Base-by-base conservation (phyloP, 2,888 invertebrate species). In the Drosophila paracracens region DNA sequence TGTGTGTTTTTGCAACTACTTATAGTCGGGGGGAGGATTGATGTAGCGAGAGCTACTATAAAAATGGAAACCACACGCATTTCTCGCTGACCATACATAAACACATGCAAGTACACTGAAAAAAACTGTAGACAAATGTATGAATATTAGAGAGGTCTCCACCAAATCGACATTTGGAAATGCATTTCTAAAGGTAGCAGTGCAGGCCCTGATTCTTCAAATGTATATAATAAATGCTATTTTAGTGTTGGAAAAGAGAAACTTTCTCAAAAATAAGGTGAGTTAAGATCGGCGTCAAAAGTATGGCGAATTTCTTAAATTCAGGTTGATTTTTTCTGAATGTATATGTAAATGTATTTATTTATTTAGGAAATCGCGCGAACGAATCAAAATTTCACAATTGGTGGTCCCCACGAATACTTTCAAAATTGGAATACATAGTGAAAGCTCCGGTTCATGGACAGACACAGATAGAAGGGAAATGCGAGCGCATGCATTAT, bases 371-470 rank as follows among this genome's bases (percentile, higher is more conserved):
- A 82, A 72, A 70, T 51, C 60, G 64, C 52, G 81, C 77, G 27
- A 50, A 50, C 25, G 50, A 63, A 69, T 61, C 75, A 70, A 66
- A 78, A 78, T 78, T 83, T 81, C 83, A 62, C 78, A 81, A 81
- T 83, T 83, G 83, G 78, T 83, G 83, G 83, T 83, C 81, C 81
- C 82, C 57, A 53, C 56, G 73, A 70, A 83, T 75, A 83, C 77
- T 76, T 83, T 58, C 27, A 50, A 60, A 75, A 59, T 78, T 74
- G 68, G 72, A 83, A 75, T 75, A 74, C 76, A 71, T 61, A 69
- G 69, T 69, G 50, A 53, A 69, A 70, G 64, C 74, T 78, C 59
- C 76, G 63, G 76, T 81, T 77, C 74, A 65, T 70, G 76, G 27
- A 69, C 46, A 52, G 53, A 57, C 50, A 29, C 40, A 54, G 53